Evolutionary conservation across 2,888 invertebrate species (phyloP).

Genomic region (Phyllotreta cruciferae): DNA sequence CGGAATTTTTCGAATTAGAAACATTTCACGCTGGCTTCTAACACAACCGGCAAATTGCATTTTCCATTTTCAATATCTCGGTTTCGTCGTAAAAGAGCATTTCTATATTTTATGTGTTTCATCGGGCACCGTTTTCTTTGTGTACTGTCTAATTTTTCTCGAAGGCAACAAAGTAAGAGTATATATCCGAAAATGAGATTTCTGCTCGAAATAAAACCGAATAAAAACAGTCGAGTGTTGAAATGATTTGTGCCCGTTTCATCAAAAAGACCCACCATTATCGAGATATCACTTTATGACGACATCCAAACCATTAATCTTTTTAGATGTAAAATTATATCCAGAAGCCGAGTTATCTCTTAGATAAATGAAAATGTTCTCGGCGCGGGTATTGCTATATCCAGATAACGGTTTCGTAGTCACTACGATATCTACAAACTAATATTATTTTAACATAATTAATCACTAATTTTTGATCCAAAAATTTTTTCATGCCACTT

Average conservation of each 20-base stretch:
- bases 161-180: slow-evolving; percentile 26
- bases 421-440: slow-evolving; percentile 2
- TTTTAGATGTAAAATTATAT: slow-evolving; percentile 43
- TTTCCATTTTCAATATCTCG: slow-evolving; percentile 17
- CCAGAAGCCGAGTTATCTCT: slow-evolving; percentile 45
- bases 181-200: slow-evolving; percentile 28
- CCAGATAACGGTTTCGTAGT: slow-evolving; percentile 28
- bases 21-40: not conserved
- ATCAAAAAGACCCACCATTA: slow-evolving; percentile 41
- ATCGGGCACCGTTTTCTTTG: slow-evolving; percentile 14
- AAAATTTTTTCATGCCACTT: not conserved
- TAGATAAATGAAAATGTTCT: slow-evolving; percentile 46
- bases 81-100: slow-evolving; percentile 17
- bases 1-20: too few relatives aligned
- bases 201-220: slow-evolving; percentile 30
- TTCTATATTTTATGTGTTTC: slow-evolving; percentile 20
- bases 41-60: not conserved
- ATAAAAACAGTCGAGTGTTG: slow-evolving; percentile 49
- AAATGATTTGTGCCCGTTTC: slow-evolving; percentile 53
- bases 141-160: slow-evolving; percentile 25
- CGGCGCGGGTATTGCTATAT: slow-evolving; percentile 40
- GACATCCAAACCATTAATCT: slow-evolving; percentile 47
- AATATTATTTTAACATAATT: not conserved
- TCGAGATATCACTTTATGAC: slow-evolving; percentile 47
- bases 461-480: not conserved